These are phyloP conservation scores for Craseonycteris thonglongyai DNA, from an alignment of 2,113 vertebrate species.

Conservation along the genomic window DNA sequence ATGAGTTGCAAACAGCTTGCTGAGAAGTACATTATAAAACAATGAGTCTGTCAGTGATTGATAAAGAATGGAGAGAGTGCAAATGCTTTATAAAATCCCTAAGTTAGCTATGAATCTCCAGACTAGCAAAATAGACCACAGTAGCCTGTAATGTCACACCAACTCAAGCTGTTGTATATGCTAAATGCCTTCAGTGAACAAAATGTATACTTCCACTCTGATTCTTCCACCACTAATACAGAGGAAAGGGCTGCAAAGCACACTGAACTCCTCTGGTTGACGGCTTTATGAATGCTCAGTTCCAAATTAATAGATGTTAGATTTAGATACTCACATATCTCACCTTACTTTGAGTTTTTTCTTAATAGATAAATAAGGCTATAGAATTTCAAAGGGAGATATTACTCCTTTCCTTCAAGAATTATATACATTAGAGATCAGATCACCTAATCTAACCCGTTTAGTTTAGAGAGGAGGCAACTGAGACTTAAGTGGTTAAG, in stretches of 20 bases:
- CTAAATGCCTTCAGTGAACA: slow-evolving; percentile 37
- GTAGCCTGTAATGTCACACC: slow-evolving; percentile 38
- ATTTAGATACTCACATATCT: background rate
- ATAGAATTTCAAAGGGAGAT: slow-evolving; percentile 28
- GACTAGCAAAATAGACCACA: slow-evolving; percentile 54
- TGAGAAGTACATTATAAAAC: slow-evolving; percentile 81
- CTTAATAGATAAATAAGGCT: slow-evolving; percentile 8
- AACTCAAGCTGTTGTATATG: slow-evolving; percentile 10
- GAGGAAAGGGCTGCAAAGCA: background rate
- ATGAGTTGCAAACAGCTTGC: slow-evolving; percentile 81
- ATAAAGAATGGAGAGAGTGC: slow-evolving; percentile 75
- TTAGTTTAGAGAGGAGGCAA: background rate
- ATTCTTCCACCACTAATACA: slow-evolving; percentile 6
- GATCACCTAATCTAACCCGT: slow-evolving; percentile 1
- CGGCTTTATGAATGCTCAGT: background rate
- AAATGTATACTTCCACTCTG: background rate
- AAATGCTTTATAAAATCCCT: slow-evolving; percentile 77
- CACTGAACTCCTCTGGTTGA: background rate
- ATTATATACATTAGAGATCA: background rate
- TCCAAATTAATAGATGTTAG: slow-evolving; percentile 48
- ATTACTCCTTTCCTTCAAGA: background rate
- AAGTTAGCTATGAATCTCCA: slow-evolving; percentile 72
- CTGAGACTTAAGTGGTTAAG: background rate
- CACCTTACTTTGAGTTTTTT: slow-evolving; percentile 38
- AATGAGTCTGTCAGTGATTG: slow-evolving; percentile 80